A percentile compares a stretch with the other conserved stretches of the same genome.
Evolutionary conservation across 2,888 invertebrate genomes (phyloP).

Genomic region (Agrotis segetum): DNA sequence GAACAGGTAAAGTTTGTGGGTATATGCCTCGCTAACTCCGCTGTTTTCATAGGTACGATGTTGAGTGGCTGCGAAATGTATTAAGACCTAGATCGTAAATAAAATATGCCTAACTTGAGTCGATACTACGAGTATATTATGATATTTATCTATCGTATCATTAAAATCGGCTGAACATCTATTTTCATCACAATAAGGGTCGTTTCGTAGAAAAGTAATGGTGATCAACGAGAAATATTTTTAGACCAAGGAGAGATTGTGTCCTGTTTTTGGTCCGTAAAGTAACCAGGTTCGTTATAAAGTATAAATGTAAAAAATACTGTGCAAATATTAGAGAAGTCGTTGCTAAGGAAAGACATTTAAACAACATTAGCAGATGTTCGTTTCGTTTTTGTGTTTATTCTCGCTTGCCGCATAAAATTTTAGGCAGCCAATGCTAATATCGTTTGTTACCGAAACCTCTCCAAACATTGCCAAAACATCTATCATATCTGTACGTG

Average conservation of each 20-base stretch:
- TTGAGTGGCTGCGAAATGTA: constrained; percentile 3
- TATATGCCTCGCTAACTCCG: constrained; percentile 14
- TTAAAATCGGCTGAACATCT: background rate
- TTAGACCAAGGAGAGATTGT: background rate
- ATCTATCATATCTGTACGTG: constrained; percentile 50
- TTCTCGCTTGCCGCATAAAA: constrained; percentile 25
- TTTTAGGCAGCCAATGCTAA: constrained; percentile 24
- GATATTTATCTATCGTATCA: background rate
- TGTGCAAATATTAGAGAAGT: background rate
- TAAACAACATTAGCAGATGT: constrained; percentile 6
- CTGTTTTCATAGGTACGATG: constrained; percentile 7
- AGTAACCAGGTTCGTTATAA: background rate
- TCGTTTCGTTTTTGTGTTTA: constrained; percentile 10
- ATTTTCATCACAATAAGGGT: background rate
- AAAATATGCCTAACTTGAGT: background rate
- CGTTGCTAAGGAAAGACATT: background rate
- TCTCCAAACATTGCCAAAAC: constrained; percentile 46
- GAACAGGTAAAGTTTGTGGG: constrained; percentile 31
- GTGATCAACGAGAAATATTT: background rate
- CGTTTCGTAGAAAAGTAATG: background rate
- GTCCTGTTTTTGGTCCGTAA: background rate
- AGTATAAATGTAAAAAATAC: constrained; percentile 2
- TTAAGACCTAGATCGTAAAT: background rate
- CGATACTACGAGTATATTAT: no score
- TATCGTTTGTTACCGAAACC: constrained; percentile 27